phyloP scores from a whole-genome alignment of 2,797 vertebrate species.

The Monodelphis domestica region DNA sequence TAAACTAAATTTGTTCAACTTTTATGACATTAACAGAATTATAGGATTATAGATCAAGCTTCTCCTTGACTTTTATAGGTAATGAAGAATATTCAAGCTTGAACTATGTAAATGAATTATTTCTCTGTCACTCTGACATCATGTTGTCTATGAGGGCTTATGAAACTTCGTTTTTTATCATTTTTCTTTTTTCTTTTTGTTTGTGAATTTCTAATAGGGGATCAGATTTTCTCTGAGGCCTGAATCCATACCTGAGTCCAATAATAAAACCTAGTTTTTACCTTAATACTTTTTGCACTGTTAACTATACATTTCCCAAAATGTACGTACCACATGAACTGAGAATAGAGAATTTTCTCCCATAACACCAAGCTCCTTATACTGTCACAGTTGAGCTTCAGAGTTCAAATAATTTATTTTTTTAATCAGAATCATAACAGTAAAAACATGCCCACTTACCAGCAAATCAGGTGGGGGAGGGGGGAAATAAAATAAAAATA shows the following conservation, averaged over 20 bases:
- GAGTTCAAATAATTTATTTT: slow-evolving; percentile 16
- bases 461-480: not conserved
- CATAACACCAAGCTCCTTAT: not conserved
- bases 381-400: not conserved
- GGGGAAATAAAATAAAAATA: too few relatives aligned
- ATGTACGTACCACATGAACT: not conserved
- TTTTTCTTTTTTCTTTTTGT: too few relatives aligned
- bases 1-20: not conserved
- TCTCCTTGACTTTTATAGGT: not conserved
- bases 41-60: not conserved
- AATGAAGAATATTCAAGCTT: not conserved
- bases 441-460: not conserved
- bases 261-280: not conserved
- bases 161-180: too few relatives aligned
- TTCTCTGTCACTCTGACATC: not conserved
- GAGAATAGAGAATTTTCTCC: not conserved
- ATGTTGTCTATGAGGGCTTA: not conserved
- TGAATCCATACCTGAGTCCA: not conserved
- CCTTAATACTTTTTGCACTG: not conserved
- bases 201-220: not conserved
- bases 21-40: not conserved
- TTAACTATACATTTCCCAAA: not conserved
- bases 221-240: not conserved
- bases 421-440: not conserved
- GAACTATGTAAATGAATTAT: not conserved